A percentile compares a stretch with the other conserved stretches of the same genome.
phyloP scores from a whole-genome alignment of 2,888 invertebrate species.

The Ephialtes manifestator region DNA sequence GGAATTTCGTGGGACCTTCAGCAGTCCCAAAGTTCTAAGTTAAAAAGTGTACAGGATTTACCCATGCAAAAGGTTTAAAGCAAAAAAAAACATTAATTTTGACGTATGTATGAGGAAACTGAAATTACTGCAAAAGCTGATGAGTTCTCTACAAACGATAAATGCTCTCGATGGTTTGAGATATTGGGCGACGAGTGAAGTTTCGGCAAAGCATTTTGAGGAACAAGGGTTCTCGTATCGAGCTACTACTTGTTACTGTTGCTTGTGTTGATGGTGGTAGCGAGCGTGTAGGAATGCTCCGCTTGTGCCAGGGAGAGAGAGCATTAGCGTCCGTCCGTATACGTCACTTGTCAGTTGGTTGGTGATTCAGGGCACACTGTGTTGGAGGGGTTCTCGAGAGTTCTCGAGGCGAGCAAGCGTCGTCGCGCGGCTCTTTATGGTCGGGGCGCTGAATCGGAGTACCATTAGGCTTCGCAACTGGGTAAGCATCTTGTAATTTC shows the following conservation, averaged over 20 bases:
- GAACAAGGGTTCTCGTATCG: conserved; percentile 10
- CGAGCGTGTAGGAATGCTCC: conserved; percentile 78
- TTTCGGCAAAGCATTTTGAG: conserved; percentile 35
- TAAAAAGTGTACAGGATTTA: neutral
- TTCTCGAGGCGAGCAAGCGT: conserved; percentile 53
- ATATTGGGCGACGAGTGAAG: conserved; percentile 56
- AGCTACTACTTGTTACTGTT: conserved; percentile 45
- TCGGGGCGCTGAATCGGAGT: conserved; percentile 68
- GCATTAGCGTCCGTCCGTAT: conserved; percentile 74
- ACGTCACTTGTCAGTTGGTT: conserved; percentile 75
- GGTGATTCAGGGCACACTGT: conserved; percentile 77
- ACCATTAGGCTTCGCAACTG: conserved; percentile 78
- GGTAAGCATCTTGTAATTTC: conserved; percentile 82
- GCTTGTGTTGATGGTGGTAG: conserved; percentile 40
- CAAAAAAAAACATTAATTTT: neutral
- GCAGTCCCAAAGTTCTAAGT: too few relatives aligned
- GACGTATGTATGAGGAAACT: neutral
- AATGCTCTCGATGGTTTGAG: neutral
- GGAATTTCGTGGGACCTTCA: too few relatives aligned
- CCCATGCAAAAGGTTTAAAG: neutral
- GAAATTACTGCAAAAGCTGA: neutral
- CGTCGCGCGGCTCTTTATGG: conserved; percentile 74
- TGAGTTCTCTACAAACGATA: conserved; percentile 22
- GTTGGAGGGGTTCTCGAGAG: conserved; percentile 32
- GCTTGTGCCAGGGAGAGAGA: conserved; percentile 67